Evolutionary conservation across 2,888 invertebrate species (phyloP).

Genomic region (Drosophila birchii): DNA sequence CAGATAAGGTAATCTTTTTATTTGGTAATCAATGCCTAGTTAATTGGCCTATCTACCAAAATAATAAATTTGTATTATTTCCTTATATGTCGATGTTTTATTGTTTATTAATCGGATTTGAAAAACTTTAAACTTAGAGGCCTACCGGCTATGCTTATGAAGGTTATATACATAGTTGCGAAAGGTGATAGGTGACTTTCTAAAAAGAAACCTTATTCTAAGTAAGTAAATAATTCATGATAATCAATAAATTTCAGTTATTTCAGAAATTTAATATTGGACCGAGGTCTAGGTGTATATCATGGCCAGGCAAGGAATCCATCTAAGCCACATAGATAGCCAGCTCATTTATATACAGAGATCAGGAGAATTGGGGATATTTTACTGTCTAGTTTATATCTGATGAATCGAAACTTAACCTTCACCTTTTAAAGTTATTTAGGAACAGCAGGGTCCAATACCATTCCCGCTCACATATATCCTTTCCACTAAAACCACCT

Average conservation of each 20-base stretch:
- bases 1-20: background rate
- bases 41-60: conserved; percentile 7
- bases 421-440: conserved; percentile 45
- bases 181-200: too few relatives aligned
- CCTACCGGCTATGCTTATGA: background rate
- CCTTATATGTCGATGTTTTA: background rate
- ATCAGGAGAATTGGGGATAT: conserved; percentile 7
- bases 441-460: conserved; percentile 24
- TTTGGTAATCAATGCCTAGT: background rate
- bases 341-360: conserved; percentile 46
- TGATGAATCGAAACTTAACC: too few relatives aligned
- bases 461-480: conserved; percentile 5
- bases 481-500: conserved; percentile 1
- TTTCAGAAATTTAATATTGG: too few relatives aligned
- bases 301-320: conserved; percentile 60
- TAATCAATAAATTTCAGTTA: too few relatives aligned
- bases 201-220: too few relatives aligned
- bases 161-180: too few relatives aligned
- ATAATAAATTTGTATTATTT: background rate
- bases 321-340: conserved; percentile 53
- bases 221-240: too few relatives aligned
- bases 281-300: too few relatives aligned
- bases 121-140: background rate
- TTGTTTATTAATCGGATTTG: background rate
- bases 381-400: background rate